Evolutionary conservation across 64 coral and sea anemone genomes (phyloP), one percentile per base, ranked within the genome.

Genomic region (Platygyra sinensis): DNA sequence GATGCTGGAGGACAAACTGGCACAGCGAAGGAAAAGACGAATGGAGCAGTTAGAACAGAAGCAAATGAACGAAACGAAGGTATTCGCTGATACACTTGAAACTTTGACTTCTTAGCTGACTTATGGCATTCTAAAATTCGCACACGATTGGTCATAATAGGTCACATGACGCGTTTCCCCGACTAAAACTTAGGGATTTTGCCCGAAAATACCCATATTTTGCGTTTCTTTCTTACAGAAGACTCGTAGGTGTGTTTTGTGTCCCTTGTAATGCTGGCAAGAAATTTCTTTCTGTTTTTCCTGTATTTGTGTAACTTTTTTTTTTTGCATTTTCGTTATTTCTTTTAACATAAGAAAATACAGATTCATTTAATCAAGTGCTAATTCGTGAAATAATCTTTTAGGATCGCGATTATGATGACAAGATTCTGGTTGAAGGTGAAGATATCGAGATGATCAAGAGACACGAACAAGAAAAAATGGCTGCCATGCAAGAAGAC

Each of bases 391-490:
- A 27, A 61, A 2, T 55, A 5, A 20, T 59, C 46, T 62, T 59
- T 55, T 10, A 92, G 78, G 78, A 87, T 9, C 86, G 80, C 62
- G 90, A 95, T 63, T 78, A 90, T 14, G 51, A n/a, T 16, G 96
- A 98, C 31, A 95, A 90, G 32, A 90, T 95, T 50, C 14, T 90
- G 27, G 46, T 60, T 39, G 90, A 83, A 75, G 93, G 87, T 14
- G 96, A 98, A 87, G 93, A 95, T 42, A 90, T 95, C 10, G 96
- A 98, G 36, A 39, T 98, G 90, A 86, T 98, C 13, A 98, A 93
- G 83, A 98, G 88, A 89, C 96, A 98, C 87, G 96, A 98, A 29
- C 87, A 87, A 31, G 90, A 98, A 62, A 98, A 95, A 69, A 86
- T 95, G 42, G 60, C 32, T 19, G 67, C 92, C 6, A 72, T 95